These are phyloP conservation scores for Netelia virgata DNA, from an alignment of 2,888 invertebrate species.

Conservation along the genomic window DNA sequence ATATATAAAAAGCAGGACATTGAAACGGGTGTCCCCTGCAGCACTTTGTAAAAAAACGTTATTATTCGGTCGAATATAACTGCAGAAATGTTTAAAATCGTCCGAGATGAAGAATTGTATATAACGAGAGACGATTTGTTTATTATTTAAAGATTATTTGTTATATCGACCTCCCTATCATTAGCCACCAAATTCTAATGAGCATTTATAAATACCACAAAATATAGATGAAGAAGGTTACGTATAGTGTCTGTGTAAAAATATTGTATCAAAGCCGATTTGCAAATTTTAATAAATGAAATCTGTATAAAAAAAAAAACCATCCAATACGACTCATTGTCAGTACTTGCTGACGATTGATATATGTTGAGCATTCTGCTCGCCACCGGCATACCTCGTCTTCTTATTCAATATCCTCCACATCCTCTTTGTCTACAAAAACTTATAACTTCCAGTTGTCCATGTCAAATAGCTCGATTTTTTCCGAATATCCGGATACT, in stretches of 20 bases:
- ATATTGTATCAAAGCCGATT: slow-evolving; percentile 75
- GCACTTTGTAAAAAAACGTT: slow-evolving; percentile 59
- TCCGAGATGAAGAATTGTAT: slow-evolving; percentile 35
- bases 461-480: too few relatives aligned
- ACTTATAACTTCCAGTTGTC: too few relatives aligned
- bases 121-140: slow-evolving; percentile 55
- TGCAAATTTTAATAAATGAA: slow-evolving; percentile 76
- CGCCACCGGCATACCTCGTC: not conserved
- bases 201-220: slow-evolving; percentile 57
- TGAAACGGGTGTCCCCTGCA: slow-evolving; percentile 2
- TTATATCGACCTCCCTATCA: slow-evolving; percentile 9
- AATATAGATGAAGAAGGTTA: slow-evolving; percentile 57
- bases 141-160: slow-evolving; percentile 61
- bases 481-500: too few relatives aligned
- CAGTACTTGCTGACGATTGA: not conserved
- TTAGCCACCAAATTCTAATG: slow-evolving; percentile 38
- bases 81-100: not conserved
- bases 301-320: slow-evolving; percentile 68
- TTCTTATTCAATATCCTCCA: not conserved
- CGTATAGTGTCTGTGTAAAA: slow-evolving; percentile 75
- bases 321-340: not conserved
- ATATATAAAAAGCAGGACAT: slow-evolving; percentile 23
- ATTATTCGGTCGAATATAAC: not conserved
- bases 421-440: too few relatives aligned
- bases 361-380: not conserved